Base-by-base conservation (phyloP, 2,888 invertebrate species). In the Petrophora chlorosata region DNA sequence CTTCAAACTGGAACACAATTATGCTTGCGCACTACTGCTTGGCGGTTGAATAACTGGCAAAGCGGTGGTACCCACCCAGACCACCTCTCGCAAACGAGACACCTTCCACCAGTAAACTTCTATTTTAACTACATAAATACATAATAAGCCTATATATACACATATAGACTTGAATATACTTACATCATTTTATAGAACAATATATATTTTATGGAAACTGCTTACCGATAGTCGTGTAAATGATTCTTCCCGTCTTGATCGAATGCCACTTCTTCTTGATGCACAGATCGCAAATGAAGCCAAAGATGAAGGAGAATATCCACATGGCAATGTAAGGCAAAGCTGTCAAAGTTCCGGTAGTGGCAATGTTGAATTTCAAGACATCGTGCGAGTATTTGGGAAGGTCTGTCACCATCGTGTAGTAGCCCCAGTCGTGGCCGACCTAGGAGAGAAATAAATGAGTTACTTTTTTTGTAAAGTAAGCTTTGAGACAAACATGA, bases 381-480 rank as follows among this genome's bases (percentile, higher is more conserved):
- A 94, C 92, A 56, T 93, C 93, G 52, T 91, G 91, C 65, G 94
- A 92, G 74, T 94, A 94, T 52, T 92, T 93, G 0, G 94, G 94
- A 8, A 94, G 83, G 65, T 94, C 94, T n/a, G 94, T 93, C 22
- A 94, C 92, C 92, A 94, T 93, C 12, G 93, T 94, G 70, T 93
- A 94, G 75, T 94, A 93, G 1, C 94, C 94, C 93, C 94, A 94
- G 67, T 94, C 89, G 62, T 89, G 89, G 3, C 89, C 89, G 17
- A 89, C 87, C 89, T 89, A 65, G 1, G 60, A 63, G 22, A 28
- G 51, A 19, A 50, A 25, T 9, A 25, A 4, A 9, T 9, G 3
- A 9, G 1, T 28, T 14, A 28, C 4, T 7, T 25, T 32, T 2
- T 5, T 7, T 5, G 4, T 2, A 1, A 5, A 19, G 4, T 19